A percentile compares a stretch with the other conserved stretches of the same genome.
Evolutionary conservation across 2,113 vertebrate genomes (phyloP).

Genomic region (Sorex fumeus): DNA sequence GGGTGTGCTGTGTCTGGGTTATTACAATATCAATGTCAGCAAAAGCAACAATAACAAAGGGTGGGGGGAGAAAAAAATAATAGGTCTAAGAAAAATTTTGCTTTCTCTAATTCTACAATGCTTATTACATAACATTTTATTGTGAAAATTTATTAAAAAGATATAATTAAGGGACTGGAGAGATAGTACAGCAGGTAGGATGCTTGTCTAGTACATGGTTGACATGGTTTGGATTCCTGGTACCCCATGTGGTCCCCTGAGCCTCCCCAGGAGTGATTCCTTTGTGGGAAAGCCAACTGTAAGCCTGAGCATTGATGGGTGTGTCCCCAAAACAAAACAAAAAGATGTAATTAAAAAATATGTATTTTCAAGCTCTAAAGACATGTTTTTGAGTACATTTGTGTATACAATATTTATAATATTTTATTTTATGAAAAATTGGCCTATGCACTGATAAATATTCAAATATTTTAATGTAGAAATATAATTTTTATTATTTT

Average conservation of each 20-base stretch:
- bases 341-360: background rate
- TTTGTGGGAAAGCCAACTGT: too few species aligned
- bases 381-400: background rate
- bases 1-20: too few species aligned
- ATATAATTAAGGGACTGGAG: background rate
- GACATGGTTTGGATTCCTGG: too few species aligned
- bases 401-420: background rate
- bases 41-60: too few species aligned
- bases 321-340: background rate
- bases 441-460: slow-evolving; percentile 30
- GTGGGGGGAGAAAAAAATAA: too few species aligned
- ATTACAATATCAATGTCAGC: too few species aligned
- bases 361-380: slow-evolving; percentile 61
- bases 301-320: too few species aligned
- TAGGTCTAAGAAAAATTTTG: slow-evolving; percentile 23
- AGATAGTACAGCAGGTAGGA: too few species aligned
- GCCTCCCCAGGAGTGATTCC: too few species aligned
- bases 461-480: slow-evolving; percentile 61
- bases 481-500: slow-evolving; percentile 64
- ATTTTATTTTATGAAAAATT: slow-evolving; percentile 57
- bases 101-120: slow-evolving; percentile 46
- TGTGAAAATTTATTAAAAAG: slow-evolving; percentile 38
- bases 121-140: slow-evolving; percentile 9
- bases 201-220: too few species aligned
- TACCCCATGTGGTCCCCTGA: too few species aligned